Percentiles rank a stretch among this genome's conserved stretches.
Evolutionary conservation across 1,140 invertebrate species (phyloP).

Genomic region (Sitobion miscanthi): DNA sequence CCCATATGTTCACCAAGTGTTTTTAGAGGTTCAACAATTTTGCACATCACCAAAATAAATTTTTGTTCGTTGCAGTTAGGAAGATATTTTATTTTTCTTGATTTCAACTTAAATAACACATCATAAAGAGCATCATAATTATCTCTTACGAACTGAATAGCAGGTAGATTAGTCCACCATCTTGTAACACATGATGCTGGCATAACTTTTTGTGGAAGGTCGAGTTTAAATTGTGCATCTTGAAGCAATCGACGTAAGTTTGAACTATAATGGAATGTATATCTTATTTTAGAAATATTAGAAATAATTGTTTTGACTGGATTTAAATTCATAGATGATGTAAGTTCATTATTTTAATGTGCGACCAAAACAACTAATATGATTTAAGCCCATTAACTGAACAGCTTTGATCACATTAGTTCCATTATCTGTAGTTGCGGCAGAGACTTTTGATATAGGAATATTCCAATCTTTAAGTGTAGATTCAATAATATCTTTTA

Average conservation of each 20-base stretch:
- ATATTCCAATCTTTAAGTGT: not conserved
- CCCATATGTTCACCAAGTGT: not conserved
- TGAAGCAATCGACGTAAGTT: not conserved
- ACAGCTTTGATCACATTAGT: constrained; percentile 22
- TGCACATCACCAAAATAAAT: not conserved
- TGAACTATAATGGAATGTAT: not conserved
- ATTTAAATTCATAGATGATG: not conserved
- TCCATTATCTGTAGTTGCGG: not conserved
- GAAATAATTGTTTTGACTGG: not conserved
- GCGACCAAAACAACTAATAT: constrained; percentile 24
- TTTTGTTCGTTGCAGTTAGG: not conserved
- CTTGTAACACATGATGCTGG: not conserved
- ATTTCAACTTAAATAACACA: not conserved
- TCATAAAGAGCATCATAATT: constrained; percentile 4
- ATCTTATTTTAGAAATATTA: not conserved
- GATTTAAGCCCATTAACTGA: not conserved
- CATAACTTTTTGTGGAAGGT: constrained; percentile 3
- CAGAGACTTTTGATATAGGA: not conserved
- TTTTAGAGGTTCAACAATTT: not conserved
- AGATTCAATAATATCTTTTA: not conserved
- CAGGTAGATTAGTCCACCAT: not conserved
- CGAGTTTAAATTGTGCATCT: not conserved
- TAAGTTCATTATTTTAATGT: constrained; percentile 18
- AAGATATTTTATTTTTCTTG: not conserved
- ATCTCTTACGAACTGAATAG: not conserved